A percentile compares a stretch with the other conserved stretches of the same genome.
phyloP scores from a whole-genome alignment of 2,888 invertebrate genomes.

The Eilema caniola region DNA sequence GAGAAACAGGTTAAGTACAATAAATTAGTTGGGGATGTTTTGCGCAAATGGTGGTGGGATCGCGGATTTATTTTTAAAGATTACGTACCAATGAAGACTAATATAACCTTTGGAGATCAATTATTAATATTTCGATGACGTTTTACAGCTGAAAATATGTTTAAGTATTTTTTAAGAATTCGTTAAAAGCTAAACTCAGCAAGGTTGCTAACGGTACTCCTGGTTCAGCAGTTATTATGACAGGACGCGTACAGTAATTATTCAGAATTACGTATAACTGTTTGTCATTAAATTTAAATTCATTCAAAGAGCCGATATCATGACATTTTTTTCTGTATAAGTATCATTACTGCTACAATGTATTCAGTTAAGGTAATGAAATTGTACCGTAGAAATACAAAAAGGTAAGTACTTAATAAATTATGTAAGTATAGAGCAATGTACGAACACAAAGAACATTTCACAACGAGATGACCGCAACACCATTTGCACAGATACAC shows the following conservation, averaged over 20 bases:
- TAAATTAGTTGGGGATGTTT: constrained; percentile 23
- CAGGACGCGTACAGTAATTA: too few relatives aligned
- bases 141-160: too few relatives aligned
- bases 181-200: too few relatives aligned
- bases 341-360: too few relatives aligned
- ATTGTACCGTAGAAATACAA: neutral
- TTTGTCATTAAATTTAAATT: too few relatives aligned
- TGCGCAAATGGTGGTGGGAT: constrained; percentile 16
- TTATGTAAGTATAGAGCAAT: neutral
- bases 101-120: neutral
- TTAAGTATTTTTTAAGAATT: too few relatives aligned
- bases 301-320: too few relatives aligned
- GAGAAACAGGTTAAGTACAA: constrained; percentile 43
- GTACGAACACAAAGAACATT: neutral
- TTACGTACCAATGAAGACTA: neutral
- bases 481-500: constrained; percentile 41
- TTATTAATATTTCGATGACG: neutral
- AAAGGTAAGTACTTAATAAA: neutral
- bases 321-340: too few relatives aligned
- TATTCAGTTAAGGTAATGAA: too few relatives aligned
- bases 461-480: constrained; percentile 29
- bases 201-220: too few relatives aligned
- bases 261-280: too few relatives aligned
- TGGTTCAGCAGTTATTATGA: too few relatives aligned
- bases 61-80: neutral